Evolutionary conservation across 2,113 vertebrate genomes (phyloP).

Genomic region (Rhabdomys dilectus): DNA sequence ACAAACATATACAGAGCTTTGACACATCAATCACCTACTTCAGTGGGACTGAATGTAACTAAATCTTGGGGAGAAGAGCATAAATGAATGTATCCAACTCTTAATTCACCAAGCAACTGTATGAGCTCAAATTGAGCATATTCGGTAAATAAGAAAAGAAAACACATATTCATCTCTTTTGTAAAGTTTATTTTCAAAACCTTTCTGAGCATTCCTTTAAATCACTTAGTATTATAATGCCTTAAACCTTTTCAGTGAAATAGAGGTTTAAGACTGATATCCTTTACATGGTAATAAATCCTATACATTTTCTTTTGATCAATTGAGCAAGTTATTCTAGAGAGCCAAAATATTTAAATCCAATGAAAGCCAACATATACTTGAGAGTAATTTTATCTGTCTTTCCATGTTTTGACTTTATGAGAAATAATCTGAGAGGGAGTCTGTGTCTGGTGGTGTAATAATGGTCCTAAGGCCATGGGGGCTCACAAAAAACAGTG

Average conservation of each 20-base stretch:
- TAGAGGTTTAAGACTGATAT: background rate
- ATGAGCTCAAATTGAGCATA: background rate
- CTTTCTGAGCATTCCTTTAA: background rate
- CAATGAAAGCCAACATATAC: conserved; percentile 37
- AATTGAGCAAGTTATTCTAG: background rate
- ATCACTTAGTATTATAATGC: conserved; percentile 38
- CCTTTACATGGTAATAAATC: conserved; percentile 17
- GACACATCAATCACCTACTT: conserved; percentile 14
- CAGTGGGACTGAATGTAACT: background rate
- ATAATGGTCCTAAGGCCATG: background rate
- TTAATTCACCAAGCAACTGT: background rate
- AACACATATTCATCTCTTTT: conserved; percentile 12
- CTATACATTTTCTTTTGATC: background rate
- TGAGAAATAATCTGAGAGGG: conserved; percentile 1
- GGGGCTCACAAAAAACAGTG: too few relatives aligned
- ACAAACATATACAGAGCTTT: background rate
- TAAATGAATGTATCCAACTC: background rate
- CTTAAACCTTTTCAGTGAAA: conserved; percentile 25
- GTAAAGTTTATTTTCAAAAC: conserved; percentile 9
- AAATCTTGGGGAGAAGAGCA: conserved; percentile 15
- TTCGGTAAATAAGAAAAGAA: conserved; percentile 31
- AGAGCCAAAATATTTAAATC: conserved; percentile 56
- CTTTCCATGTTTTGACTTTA: background rate
- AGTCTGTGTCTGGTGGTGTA: background rate
- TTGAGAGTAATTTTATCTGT: conserved; percentile 26